Conservation (phyloP, 92 coral and sea anemone genomes). For the Parazoanthus atlanticus region DNA sequence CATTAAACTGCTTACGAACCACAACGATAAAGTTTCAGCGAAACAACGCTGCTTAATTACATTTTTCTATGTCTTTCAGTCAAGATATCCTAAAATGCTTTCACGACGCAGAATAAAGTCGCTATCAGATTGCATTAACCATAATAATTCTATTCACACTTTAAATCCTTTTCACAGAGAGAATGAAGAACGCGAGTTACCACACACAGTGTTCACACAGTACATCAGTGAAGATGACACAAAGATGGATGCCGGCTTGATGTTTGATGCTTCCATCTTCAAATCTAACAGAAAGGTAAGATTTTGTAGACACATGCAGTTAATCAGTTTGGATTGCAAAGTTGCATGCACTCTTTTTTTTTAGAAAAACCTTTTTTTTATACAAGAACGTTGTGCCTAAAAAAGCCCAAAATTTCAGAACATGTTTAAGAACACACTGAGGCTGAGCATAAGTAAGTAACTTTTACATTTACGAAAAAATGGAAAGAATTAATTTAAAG, state of each 20-base stretch:
- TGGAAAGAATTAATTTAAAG: no score
- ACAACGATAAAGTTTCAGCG: not conserved
- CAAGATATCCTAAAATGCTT: not conserved
- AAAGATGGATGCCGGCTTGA: slow-evolving; percentile 82
- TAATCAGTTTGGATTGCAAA: not conserved
- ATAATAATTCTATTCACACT: not conserved
- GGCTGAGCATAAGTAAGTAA: no score
- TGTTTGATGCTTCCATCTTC: slow-evolving; percentile 90
- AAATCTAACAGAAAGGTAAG: slow-evolving; percentile 92
- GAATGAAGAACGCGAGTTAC: slow-evolving; percentile 62
- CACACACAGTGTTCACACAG: slow-evolving; percentile 95
- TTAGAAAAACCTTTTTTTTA: no score
- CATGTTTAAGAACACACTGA: no score
- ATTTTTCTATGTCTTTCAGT: not conserved
- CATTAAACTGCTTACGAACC: not conserved
- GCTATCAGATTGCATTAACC: not conserved
- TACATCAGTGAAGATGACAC: slow-evolving; percentile 87
- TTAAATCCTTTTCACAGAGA: slow-evolving; percentile 61
- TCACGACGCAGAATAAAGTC: not conserved
- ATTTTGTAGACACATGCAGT: no score
- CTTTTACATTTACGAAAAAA: no score
- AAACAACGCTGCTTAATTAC: not conserved
- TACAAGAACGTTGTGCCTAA: not conserved
- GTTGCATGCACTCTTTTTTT: not conserved
- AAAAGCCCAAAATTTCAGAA: no score